Conservation (phyloP, 2,113 vertebrate genomes). For the Archocentrus centrarchus region DNA sequence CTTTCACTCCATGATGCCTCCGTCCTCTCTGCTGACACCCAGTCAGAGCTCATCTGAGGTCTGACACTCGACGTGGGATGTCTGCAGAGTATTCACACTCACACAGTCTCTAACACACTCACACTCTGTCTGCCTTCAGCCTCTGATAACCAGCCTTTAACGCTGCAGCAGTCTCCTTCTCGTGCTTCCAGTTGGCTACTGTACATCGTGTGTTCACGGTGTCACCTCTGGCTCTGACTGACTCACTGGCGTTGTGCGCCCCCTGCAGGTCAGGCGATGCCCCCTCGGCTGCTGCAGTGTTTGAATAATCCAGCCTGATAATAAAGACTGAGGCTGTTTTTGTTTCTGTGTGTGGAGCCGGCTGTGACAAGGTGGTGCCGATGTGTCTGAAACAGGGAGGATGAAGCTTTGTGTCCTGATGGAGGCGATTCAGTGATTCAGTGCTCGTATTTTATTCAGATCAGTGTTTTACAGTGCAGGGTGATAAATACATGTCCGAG, state of each 20-base stretch:
- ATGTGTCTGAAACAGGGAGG: neutral
- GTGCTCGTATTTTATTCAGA: neutral
- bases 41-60: neutral
- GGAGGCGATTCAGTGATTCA: neutral
- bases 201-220: neutral
- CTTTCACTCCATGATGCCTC: neutral
- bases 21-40: neutral
- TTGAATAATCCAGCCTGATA: neutral
- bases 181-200: neutral
- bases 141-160: neutral
- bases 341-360: rapidly evolving
- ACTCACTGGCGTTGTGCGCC: neutral
- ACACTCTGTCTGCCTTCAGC: neutral
- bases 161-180: neutral
- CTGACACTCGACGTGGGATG: neutral
- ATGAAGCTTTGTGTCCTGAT: neutral
- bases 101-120: neutral
- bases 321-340: neutral
- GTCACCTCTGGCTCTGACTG: neutral
- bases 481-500: neutral
- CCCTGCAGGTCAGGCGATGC: conserved; percentile 10
- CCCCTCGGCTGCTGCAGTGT: neutral
- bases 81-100: neutral
- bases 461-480: neutral
- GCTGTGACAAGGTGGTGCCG: neutral